A percentile compares a stretch with the other conserved stretches of the same genome.
These are phyloP conservation scores for Tauraco erythrolophus DNA, from an alignment of 2,113 vertebrate species.

Conservation along the genomic window DNA sequence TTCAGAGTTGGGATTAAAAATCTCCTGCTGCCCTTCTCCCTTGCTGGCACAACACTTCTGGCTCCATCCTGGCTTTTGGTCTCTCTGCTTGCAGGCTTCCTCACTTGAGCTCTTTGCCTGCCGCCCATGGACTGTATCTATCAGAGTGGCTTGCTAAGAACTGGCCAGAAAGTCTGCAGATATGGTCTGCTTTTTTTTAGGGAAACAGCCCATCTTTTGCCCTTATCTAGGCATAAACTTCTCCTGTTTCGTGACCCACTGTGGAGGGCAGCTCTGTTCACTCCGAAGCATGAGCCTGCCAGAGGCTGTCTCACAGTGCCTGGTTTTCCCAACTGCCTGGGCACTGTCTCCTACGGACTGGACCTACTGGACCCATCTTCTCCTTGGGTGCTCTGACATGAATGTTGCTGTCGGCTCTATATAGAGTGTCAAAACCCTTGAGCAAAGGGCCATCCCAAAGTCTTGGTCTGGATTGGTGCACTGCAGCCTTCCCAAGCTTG, in stretches of 20 bases:
- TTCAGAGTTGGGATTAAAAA: slow-evolving; percentile 38
- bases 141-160: not conserved
- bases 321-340: not conserved
- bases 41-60: not conserved
- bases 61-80: not conserved
- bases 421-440: not conserved
- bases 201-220: not conserved
- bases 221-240: not conserved
- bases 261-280: not conserved
- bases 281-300: not conserved
- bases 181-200: not conserved
- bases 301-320: not conserved
- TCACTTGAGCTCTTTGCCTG: not conserved
- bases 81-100: not conserved
- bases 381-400: not conserved
- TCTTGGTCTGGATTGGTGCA: not conserved
- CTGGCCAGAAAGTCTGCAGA: not conserved
- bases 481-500: not conserved
- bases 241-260: not conserved
- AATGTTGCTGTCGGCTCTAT: not conserved
- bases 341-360: not conserved
- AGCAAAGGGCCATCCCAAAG: not conserved
- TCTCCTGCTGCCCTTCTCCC: not conserved
- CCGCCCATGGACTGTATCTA: not conserved
- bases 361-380: not conserved